phyloP scores from a whole-genome alignment of 2,888 invertebrate genomes.

The Aethes cnicana region DNA sequence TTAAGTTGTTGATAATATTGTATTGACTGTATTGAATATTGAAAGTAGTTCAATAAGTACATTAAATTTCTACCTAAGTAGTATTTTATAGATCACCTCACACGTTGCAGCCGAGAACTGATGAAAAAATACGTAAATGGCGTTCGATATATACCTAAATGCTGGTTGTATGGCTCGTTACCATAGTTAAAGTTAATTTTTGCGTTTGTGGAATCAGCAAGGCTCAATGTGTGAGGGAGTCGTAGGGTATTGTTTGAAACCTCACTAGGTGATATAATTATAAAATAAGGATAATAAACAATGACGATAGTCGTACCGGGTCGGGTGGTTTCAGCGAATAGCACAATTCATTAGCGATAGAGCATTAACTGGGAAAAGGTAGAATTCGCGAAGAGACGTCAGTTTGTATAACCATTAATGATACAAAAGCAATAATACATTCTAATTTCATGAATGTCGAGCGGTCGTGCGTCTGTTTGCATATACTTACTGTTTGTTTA shows the following conservation, averaged over 20 bases:
- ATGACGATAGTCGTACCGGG: constrained; percentile 54
- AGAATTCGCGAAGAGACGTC: constrained; percentile 42
- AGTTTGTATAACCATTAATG: constrained; percentile 52
- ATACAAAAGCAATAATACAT: constrained; percentile 49
- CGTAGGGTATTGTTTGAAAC: constrained; percentile 76
- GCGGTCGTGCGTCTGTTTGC: constrained; percentile 16
- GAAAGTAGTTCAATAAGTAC: constrained; percentile 64
- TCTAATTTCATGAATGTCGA: constrained; percentile 30
- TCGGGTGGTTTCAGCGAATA: constrained; percentile 63
- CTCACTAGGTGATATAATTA: constrained; percentile 78
- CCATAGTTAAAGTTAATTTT: constrained; percentile 32
- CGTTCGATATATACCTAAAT: constrained; percentile 13
- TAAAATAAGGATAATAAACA: constrained; percentile 60
- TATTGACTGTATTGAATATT: constrained; percentile 55
- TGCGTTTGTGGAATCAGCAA: constrained; percentile 5
- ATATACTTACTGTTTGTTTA: constrained; percentile 35
- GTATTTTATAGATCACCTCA: constrained; percentile 65
- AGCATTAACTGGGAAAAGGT: constrained; percentile 52
- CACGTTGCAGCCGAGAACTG: constrained; percentile 54
- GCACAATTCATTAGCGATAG: constrained; percentile 77
- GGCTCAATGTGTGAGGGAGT: constrained; percentile 61
- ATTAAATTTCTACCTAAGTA: constrained; percentile 75
- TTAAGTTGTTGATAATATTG: constrained; percentile 71
- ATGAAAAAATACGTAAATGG: constrained; percentile 49
- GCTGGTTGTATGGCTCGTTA: constrained; percentile 13